Evolutionary conservation across 2,888 invertebrate genomes (phyloP).

Genomic region (Pherbina coryleti): DNA sequence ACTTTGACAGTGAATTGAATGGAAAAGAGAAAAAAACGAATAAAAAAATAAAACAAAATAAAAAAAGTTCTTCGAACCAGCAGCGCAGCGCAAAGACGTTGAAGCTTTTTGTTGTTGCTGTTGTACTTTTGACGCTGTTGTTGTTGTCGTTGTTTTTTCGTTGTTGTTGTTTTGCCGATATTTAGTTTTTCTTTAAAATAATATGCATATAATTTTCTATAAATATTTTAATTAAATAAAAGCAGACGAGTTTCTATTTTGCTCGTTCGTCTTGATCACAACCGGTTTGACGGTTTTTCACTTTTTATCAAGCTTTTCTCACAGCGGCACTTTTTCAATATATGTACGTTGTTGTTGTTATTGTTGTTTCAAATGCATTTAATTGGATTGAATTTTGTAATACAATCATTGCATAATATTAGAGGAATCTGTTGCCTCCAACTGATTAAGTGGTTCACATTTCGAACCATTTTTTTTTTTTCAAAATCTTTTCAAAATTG

Average conservation of each 20-base stretch:
- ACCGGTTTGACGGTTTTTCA: no score
- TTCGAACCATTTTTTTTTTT: no score
- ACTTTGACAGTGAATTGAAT: constrained; percentile 56
- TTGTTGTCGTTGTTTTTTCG: constrained; percentile 24
- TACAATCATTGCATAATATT: no score
- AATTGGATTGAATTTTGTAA: no score
- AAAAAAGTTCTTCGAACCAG: not conserved
- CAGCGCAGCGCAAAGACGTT: not conserved
- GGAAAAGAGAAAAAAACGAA: not conserved
- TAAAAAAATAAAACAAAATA: not conserved
- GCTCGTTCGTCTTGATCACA: no score
- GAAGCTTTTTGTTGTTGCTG: not conserved
- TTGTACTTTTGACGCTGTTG: not conserved
- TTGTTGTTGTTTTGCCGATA: constrained; percentile 15
- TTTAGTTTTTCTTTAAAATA: constrained; percentile 5
- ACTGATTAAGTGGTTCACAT: no score
- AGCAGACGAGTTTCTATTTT: not conserved
- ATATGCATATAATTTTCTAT: not conserved
- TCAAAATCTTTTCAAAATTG: no score
- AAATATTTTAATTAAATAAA: not conserved
- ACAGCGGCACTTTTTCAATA: no score
- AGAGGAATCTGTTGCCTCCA: no score
- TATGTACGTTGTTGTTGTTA: not conserved
- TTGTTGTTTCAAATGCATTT: constrained; percentile 1
- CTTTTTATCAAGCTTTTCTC: no score